Percentiles rank a stretch among this genome's conserved stretches.
phyloP scores from a whole-genome alignment of 2,888 invertebrate genomes.

The Steinernema hermaphroditum region DNA sequence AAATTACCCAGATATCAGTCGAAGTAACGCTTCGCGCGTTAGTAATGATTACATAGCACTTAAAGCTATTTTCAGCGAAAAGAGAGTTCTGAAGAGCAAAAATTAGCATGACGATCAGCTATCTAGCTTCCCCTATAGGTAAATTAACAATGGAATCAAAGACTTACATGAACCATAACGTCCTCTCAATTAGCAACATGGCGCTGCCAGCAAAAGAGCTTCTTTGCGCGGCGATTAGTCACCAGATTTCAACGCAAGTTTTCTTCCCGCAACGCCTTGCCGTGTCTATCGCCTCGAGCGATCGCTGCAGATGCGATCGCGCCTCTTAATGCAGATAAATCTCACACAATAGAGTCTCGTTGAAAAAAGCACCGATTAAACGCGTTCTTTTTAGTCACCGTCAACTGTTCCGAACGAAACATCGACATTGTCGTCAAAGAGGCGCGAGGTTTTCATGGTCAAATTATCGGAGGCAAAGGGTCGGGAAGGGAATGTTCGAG shows the following conservation, averaged over 20 bases:
- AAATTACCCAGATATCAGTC: too few species aligned
- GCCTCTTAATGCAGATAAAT: neutral
- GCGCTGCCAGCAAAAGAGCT: neutral
- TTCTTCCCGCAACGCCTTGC: conserved; percentile 1
- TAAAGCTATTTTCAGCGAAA: too few species aligned
- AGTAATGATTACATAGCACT: too few species aligned
- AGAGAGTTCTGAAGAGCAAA: too few species aligned
- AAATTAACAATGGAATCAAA: too few species aligned
- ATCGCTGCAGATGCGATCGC: conserved; percentile 7
- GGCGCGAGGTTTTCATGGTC: conserved; percentile 13
- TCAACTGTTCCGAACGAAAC: conserved; percentile 17
- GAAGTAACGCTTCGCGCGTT: too few species aligned
- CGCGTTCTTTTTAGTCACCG: conserved; percentile 20
- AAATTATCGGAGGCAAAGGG: neutral
- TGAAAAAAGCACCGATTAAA: conserved; percentile 26
- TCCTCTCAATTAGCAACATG: too few species aligned
- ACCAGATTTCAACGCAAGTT: neutral
- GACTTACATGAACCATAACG: too few species aligned
- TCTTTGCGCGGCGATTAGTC: conserved; percentile 7
- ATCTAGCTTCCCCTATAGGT: too few species aligned
- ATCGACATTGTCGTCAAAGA: conserved; percentile 23
- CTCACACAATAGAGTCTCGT: conserved; percentile 16
- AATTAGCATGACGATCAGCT: too few species aligned
- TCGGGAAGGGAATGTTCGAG: neutral
- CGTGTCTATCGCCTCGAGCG: conserved; percentile 10